Percentiles rank a stretch among this genome's conserved stretches.
phyloP scores from a whole-genome alignment of 2,888 invertebrate species.

The Phyllotreta cruciferae region DNA sequence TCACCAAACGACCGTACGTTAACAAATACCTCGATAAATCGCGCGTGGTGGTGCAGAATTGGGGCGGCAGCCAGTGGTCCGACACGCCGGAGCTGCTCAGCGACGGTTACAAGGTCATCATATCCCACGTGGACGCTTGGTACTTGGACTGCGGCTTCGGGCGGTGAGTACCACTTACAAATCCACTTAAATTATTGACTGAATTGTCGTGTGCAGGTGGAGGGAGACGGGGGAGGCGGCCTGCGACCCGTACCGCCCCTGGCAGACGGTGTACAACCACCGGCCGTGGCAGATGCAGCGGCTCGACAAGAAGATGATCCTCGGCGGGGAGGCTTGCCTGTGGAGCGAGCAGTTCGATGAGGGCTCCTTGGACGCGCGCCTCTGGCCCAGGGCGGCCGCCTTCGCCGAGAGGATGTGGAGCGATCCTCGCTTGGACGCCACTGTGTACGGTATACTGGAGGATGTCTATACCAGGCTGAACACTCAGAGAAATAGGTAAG shows the following conservation, averaged over 20 bases:
- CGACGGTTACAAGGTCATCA: slow-evolving; percentile 78
- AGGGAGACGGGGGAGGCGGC: slow-evolving; percentile 83
- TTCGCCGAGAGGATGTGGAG: slow-evolving; percentile 82
- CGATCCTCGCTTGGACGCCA: slow-evolving; percentile 61
- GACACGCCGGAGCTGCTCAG: slow-evolving; percentile 79
- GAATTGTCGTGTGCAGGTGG: slow-evolving; percentile 65
- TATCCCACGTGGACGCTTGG: slow-evolving; percentile 89
- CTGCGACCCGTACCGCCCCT: slow-evolving; percentile 86
- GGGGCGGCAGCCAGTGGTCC: slow-evolving; percentile 84
- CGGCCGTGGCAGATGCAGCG: slow-evolving; percentile 72
- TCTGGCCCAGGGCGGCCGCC: slow-evolving; percentile 86
- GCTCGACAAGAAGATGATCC: slow-evolving; percentile 59
- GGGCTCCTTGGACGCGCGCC: slow-evolving; percentile 75
- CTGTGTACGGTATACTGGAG: slow-evolving; percentile 62
- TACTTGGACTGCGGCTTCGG: slow-evolving; percentile 89
- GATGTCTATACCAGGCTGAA: slow-evolving; percentile 74
- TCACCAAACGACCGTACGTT: slow-evolving; percentile 76
- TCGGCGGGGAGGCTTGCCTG: slow-evolving; percentile 83
- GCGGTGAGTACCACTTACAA: slow-evolving; percentile 29
- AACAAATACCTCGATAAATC: slow-evolving; percentile 59
- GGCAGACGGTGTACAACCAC: slow-evolving; percentile 88
- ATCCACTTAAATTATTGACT: background rate
- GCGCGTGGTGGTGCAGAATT: slow-evolving; percentile 74
- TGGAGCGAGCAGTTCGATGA: slow-evolving; percentile 87
- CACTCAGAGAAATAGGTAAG: slow-evolving; percentile 70